Evolutionary conservation across 2,888 invertebrate species (phyloP).

Genomic region (Drosophila robusta): DNA sequence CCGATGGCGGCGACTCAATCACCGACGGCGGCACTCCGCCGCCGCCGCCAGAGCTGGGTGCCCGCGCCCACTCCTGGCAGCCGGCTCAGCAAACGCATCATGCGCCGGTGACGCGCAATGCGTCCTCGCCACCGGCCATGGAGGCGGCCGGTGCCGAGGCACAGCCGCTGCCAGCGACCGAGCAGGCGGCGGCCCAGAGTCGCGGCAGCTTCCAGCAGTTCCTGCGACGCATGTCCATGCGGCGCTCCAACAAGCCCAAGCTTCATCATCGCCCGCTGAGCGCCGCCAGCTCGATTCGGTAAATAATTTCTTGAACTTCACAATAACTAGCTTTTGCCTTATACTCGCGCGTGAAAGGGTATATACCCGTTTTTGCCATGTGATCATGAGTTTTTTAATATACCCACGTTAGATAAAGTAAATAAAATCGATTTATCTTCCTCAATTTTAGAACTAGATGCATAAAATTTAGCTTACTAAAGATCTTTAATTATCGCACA

Average conservation of each 20-base stretch:
- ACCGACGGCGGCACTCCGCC: slow-evolving; percentile 6
- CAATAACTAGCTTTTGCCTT: too few species aligned
- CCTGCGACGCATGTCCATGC: slow-evolving; percentile 84
- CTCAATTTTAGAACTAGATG: background rate
- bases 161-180: background rate
- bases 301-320: slow-evolving; percentile 45
- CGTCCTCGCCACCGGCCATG: slow-evolving; percentile 85
- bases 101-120: slow-evolving; percentile 85
- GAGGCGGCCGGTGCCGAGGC: slow-evolving; percentile 36
- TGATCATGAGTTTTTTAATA: too few species aligned
- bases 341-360: too few species aligned
- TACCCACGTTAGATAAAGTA: too few species aligned
- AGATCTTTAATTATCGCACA: too few species aligned
- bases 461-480: too few species aligned
- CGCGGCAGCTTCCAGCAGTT: slow-evolving; percentile 84
- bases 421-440: too few species aligned
- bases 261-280: slow-evolving; percentile 77
- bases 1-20: slow-evolving; percentile 55
- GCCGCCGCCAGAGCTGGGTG: slow-evolving; percentile 17
- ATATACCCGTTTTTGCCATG: too few species aligned
- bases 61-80: slow-evolving; percentile 83
- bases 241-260: slow-evolving; percentile 81
- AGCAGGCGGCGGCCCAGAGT: slow-evolving; percentile 28
- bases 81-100: slow-evolving; percentile 73
- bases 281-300: slow-evolving; percentile 84